These are phyloP conservation scores for Isaurus tuberculatus DNA, from an alignment of 92 coral and sea anemone genomes.

Conservation along the genomic window DNA sequence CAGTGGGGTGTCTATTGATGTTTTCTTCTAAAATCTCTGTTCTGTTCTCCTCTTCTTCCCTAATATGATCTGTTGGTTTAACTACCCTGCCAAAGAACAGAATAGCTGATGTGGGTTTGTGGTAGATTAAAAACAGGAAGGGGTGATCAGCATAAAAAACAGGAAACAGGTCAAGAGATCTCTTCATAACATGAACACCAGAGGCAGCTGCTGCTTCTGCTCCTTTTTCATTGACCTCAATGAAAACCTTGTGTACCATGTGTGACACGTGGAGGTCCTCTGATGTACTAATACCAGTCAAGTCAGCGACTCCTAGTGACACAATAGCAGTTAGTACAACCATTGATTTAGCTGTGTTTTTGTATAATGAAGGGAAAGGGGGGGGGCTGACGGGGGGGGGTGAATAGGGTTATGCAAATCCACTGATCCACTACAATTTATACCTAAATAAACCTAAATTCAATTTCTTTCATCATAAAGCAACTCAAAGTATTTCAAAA, in stretches of 20 bases:
- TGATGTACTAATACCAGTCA: slow-evolving; percentile 74
- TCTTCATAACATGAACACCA: slow-evolving; percentile 64
- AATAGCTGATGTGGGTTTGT: slow-evolving; percentile 66
- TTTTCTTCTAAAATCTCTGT: slow-evolving; percentile 20
- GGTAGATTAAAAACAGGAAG: slow-evolving; percentile 80
- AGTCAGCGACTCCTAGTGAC: slow-evolving; percentile 20
- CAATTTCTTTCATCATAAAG: too few relatives aligned
- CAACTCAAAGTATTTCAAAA: too few relatives aligned
- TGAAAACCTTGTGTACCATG: slow-evolving; percentile 77
- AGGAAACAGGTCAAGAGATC: slow-evolving; percentile 77
- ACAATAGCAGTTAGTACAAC: neutral
- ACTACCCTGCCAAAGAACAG: slow-evolving; percentile 78
- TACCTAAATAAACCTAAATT: too few relatives aligned
- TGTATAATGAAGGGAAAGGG: too few relatives aligned
- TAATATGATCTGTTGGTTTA: slow-evolving; percentile 29
- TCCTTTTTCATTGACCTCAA: slow-evolving; percentile 83
- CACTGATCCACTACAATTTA: too few relatives aligned
- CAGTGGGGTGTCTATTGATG: neutral
- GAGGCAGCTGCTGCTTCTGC: slow-evolving; percentile 93
- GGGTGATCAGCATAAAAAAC: slow-evolving; percentile 89
- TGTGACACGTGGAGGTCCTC: slow-evolving; percentile 78
- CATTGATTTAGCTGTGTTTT: too few relatives aligned
- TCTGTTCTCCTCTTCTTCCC: slow-evolving; percentile 9
- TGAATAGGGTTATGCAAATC: too few relatives aligned
- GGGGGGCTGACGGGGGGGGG: too few relatives aligned